Conservation (phyloP, 2,888 invertebrate species). For the Toxonevra muliebris region DNA sequence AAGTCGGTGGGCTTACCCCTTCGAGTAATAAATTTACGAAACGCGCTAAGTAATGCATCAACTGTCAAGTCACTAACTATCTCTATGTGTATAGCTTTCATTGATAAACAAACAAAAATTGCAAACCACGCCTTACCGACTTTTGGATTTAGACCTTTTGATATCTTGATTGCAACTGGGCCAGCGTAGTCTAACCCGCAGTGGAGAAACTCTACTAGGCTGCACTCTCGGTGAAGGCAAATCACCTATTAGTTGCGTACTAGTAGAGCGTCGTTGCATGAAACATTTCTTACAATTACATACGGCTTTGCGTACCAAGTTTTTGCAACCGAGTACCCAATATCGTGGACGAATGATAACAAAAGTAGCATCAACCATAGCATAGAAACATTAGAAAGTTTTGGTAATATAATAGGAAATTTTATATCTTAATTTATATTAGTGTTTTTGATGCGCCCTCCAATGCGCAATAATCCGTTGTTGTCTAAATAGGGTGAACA, state of each 20-base stretch:
- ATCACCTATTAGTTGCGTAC: conserved; percentile 32
- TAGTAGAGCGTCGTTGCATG: conserved; percentile 20
- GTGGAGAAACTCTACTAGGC: conserved; percentile 25
- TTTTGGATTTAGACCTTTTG: conserved; percentile 26
- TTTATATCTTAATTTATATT: conserved; percentile 5
- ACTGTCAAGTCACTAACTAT: conserved; percentile 24
- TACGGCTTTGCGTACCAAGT: conserved; percentile 28
- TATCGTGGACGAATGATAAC: conserved; percentile 25
- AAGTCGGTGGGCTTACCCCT: background rate
- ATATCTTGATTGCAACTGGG: conserved; percentile 22
- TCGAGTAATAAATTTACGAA: conserved; percentile 19
- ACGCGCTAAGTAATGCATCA: conserved; percentile 20
- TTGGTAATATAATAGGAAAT: conserved; percentile 10
- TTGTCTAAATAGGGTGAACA: no score
- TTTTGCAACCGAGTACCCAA: conserved; percentile 31
- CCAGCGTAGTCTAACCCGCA: conserved; percentile 34
- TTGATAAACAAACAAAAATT: conserved; percentile 20
- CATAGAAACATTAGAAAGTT: conserved; percentile 17
- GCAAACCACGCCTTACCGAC: conserved; percentile 23
- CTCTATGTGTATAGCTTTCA: conserved; percentile 17
- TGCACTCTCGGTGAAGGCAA: conserved; percentile 20
- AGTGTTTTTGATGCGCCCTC: background rate
- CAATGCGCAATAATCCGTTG: no score
- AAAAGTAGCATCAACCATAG: conserved; percentile 28
- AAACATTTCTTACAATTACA: conserved; percentile 29